phyloP scores from a whole-genome alignment of 2,797 vertebrate genomes.

The Balearica regulorum region DNA sequence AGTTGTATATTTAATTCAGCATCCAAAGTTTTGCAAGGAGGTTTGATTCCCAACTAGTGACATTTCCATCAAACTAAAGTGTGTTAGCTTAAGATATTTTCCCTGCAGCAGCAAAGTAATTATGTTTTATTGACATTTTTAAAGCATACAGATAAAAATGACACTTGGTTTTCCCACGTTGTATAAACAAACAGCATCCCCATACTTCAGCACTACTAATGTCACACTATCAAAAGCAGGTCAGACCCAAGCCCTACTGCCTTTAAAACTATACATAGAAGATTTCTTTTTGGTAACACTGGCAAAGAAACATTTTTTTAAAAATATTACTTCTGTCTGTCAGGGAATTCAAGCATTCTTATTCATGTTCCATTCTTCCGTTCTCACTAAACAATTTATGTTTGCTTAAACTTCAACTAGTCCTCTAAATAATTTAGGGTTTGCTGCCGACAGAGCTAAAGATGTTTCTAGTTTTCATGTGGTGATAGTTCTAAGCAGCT shows the following conservation, averaged over 20 bases:
- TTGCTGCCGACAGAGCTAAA: not conserved
- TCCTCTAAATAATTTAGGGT: not conserved
- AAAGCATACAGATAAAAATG: not conserved
- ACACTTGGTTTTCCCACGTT: not conserved
- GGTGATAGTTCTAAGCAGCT: not conserved
- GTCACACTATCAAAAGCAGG: not conserved
- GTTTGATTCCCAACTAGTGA: not conserved
- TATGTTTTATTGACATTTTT: slow-evolving; percentile 25
- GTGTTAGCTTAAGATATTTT: slow-evolving; percentile 32
- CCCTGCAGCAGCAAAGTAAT: not conserved
- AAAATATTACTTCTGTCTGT: not conserved
- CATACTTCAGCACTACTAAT: not conserved
- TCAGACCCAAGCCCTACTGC: not conserved
- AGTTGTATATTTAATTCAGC: slow-evolving; percentile 24
- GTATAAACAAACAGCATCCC: slow-evolving; percentile 14
- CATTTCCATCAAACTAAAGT: slow-evolving; percentile 37
- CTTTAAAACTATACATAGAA: not conserved
- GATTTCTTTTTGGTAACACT: not conserved
- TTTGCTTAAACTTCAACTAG: not conserved
- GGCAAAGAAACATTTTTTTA: not conserved
- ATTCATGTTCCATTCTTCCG: not conserved
- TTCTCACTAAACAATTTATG: slow-evolving; percentile 23
- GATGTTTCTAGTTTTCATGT: not conserved
- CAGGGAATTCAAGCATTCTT: not conserved
- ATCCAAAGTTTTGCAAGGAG: not conserved